Percentiles rank a stretch among this genome's conserved stretches.
Evolutionary conservation across 2,888 invertebrate species (phyloP).

Genomic region (Aleiodes leptofemur): DNA sequence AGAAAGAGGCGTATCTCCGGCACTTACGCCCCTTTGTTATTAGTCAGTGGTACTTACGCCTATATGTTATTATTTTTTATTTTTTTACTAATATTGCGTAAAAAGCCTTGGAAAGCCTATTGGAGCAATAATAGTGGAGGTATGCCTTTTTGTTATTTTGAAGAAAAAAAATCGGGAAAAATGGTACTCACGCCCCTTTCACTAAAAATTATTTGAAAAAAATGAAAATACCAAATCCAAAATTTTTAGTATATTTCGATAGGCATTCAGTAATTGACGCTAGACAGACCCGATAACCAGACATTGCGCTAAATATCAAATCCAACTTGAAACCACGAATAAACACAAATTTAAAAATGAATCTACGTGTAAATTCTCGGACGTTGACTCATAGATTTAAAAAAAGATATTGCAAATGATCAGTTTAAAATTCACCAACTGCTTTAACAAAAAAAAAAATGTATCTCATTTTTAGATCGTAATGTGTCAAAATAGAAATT

Average conservation of each 20-base stretch:
- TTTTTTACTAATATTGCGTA: no score
- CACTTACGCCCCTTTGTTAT: no score
- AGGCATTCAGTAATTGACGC: constrained; percentile 63
- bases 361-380: constrained; percentile 60
- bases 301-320: constrained; percentile 63
- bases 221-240: not conserved
- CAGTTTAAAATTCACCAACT: not conserved
- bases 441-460: not conserved
- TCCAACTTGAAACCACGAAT: constrained; percentile 63
- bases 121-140: no score
- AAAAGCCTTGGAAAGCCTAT: no score
- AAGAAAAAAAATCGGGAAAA: no score
- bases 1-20: no score
- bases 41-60: no score
- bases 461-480: no score
- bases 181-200: no score
- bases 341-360: constrained; percentile 64
- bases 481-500: constrained; percentile 16
- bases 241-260: constrained; percentile 5
- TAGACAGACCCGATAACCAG: constrained; percentile 66
- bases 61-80: no score
- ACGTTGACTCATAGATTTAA: constrained; percentile 61
- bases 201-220: no score
- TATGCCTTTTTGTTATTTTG: no score
- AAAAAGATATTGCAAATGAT: not conserved